Evolutionary conservation across 1,140 invertebrate genomes (phyloP).

Genomic region (Cydia strobilella): DNA sequence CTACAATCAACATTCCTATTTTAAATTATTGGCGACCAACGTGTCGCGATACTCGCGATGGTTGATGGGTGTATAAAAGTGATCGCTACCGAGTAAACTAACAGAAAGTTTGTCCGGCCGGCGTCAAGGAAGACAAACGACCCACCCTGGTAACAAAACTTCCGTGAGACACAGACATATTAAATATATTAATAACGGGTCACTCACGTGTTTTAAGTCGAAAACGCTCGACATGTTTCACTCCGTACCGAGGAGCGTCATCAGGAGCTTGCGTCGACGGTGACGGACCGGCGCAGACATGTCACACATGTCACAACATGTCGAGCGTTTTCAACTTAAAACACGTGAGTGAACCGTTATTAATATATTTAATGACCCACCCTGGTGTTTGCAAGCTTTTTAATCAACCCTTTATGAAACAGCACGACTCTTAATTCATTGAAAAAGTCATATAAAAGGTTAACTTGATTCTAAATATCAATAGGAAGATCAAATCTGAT

Average conservation of each 20-base stretch:
- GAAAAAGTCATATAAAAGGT: background rate
- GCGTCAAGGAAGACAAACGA: background rate
- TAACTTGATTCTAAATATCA: background rate
- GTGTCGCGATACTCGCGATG: background rate
- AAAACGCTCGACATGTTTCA: no score
- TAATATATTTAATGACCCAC: background rate
- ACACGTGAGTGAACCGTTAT: no score
- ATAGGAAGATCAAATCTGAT: no score
- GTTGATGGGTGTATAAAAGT: background rate
- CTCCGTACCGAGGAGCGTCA: no score
- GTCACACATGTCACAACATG: no score
- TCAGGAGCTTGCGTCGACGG: no score
- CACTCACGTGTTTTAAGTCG: no score
- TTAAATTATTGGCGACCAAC: background rate
- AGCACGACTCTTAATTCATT: background rate
- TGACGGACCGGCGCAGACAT: no score
- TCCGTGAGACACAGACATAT: no score
- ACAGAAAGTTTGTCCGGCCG: background rate
- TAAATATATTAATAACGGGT: no score
- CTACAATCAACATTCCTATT: background rate
- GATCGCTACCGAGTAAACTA: background rate
- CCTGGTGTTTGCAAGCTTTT: slow-evolving; percentile 12
- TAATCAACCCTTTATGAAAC: background rate
- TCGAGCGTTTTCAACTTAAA: no score
- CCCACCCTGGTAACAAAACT: background rate